These are phyloP conservation scores for Pyrgus malvae DNA, from an alignment of 2,888 invertebrate species.

Conservation along the genomic window DNA sequence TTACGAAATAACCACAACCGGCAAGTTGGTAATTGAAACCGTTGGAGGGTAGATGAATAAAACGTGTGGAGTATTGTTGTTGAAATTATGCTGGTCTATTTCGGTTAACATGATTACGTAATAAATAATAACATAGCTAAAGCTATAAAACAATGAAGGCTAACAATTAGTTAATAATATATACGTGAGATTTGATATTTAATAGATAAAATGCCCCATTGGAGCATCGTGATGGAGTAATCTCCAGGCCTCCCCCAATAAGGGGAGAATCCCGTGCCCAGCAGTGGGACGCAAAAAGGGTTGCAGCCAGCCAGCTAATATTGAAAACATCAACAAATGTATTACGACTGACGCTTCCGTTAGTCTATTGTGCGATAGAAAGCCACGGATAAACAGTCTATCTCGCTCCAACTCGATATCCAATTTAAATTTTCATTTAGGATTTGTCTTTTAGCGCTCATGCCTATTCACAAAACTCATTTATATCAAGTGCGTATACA, in stretches of 20 bases:
- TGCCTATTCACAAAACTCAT: conserved; percentile 9
- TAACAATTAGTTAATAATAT: no score
- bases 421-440: conserved; percentile 26
- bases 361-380: conserved; percentile 9
- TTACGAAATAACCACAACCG: conserved; percentile 9
- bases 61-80: neutral
- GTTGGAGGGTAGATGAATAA: conserved; percentile 1
- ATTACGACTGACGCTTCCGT: conserved; percentile 4
- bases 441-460: conserved; percentile 16
- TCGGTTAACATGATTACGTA: neutral
- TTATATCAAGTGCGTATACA: conserved; percentile 21
- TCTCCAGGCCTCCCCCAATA: no score
- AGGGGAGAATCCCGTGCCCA: no score
- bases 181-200: no score
- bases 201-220: no score
- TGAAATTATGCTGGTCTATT: neutral
- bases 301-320: no score
- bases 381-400: neutral
- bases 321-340: neutral
- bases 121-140: no score
- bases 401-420: conserved; percentile 22
- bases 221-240: no score
- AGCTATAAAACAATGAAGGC: no score
- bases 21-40: conserved; percentile 5
- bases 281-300: no score